phyloP scores from a whole-genome alignment of 92 coral and sea anemone genomes.

The Muricea muricata region DNA sequence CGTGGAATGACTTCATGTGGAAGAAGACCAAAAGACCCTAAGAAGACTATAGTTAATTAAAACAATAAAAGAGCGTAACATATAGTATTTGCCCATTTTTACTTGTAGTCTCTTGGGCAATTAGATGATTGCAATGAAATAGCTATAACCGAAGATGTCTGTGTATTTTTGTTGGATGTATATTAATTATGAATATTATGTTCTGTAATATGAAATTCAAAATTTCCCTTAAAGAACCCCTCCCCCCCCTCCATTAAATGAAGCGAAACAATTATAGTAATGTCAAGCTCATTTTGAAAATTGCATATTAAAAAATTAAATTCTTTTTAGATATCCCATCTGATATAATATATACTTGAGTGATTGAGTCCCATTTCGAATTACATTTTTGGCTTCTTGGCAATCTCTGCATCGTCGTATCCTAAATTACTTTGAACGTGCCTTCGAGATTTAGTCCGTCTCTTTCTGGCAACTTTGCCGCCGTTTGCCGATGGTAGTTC shows the following conservation, averaged over 20 bases:
- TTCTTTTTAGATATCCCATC: too few species aligned
- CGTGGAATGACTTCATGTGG: neutral
- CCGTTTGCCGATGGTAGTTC: constrained; percentile 5
- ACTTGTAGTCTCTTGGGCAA: neutral
- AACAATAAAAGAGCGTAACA: neutral
- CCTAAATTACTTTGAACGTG: constrained; percentile 12
- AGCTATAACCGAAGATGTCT: neutral
- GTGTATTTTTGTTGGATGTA: neutral
- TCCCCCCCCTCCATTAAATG: too few species aligned
- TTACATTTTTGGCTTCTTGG: constrained; percentile 39
- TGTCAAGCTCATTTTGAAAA: too few species aligned
- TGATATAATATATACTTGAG: too few species aligned
- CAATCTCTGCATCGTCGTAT: constrained; percentile 12
- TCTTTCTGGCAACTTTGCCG: neutral
- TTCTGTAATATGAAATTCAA: too few species aligned
- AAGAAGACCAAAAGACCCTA: neutral
- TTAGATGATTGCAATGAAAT: neutral
- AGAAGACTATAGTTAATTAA: neutral
- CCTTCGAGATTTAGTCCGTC: constrained; percentile 31
- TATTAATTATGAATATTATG: too few species aligned
- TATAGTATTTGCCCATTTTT: neutral
- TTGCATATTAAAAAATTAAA: too few species aligned
- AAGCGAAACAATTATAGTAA: too few species aligned
- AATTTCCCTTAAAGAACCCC: neutral
- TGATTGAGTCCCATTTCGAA: neutral